These are phyloP conservation scores for Tupiocoris notatus DNA, from an alignment of 2,888 invertebrate species.

Conservation along the genomic window DNA sequence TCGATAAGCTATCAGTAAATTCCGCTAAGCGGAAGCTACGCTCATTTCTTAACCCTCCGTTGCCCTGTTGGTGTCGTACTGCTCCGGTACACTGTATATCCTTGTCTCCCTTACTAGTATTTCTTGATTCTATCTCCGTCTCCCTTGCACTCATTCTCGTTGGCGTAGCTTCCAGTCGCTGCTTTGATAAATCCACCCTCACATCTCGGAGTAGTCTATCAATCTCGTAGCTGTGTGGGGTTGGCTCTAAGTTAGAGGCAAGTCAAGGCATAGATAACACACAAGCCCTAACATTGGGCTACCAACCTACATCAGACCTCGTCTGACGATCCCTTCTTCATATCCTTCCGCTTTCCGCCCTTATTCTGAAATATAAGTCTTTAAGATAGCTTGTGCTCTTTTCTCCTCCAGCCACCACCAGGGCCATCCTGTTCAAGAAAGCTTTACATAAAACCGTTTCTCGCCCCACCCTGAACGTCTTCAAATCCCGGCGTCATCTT, in stretches of 20 bases:
- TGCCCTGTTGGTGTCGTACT: too few species aligned
- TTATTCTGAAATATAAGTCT: constrained; percentile 36
- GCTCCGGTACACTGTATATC: too few species aligned
- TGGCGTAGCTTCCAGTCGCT: not conserved
- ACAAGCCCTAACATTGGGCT: not conserved
- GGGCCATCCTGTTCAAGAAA: not conserved
- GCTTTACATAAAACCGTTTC: not conserved
- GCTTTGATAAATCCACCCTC: constrained; percentile 36
- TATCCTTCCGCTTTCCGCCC: not conserved
- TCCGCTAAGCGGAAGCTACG: too few species aligned
- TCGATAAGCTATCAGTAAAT: too few species aligned
- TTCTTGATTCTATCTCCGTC: too few species aligned
- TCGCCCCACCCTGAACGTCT: not conserved
- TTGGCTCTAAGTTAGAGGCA: constrained; percentile 21
- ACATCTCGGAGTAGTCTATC: constrained; percentile 31
- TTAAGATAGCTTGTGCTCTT: constrained; percentile 18
- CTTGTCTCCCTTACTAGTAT: too few species aligned
- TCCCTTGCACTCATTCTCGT: not conserved
- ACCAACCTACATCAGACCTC: not conserved
- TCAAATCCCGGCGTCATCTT: not conserved
- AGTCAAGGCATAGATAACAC: constrained; percentile 37
- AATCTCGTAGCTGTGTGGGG: constrained; percentile 8
- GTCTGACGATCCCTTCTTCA: not conserved
- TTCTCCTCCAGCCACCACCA: not conserved
- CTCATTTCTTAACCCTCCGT: too few species aligned